These are phyloP conservation scores for Schizaphis graminum DNA, from an alignment of 2,888 invertebrate species.

Conservation along the genomic window DNA sequence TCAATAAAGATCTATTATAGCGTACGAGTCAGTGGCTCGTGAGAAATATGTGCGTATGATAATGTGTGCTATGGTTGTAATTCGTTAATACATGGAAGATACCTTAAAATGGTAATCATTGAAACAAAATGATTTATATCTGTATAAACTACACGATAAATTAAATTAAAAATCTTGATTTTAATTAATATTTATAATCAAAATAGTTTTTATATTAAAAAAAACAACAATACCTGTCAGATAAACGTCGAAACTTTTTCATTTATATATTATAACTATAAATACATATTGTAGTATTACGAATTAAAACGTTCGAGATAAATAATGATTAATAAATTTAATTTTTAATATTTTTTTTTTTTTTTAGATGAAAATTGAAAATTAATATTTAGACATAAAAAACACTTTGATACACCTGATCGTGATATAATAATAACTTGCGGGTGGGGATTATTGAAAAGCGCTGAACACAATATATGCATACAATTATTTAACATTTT, in stretches of 20 bases:
- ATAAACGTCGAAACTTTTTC: not conserved
- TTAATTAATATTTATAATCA: not conserved
- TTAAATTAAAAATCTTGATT: not conserved
- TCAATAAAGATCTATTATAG: not conserved
- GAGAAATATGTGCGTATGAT: not conserved
- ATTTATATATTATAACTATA: not conserved
- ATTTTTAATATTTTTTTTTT: not conserved
- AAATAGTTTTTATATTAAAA: slow-evolving; percentile 1
- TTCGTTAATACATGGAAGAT: not conserved
- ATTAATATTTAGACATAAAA: not conserved
- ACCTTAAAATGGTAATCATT: not conserved
- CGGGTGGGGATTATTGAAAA: not conserved
- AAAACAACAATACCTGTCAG: not conserved
- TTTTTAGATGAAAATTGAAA: not conserved
- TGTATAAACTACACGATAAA: not conserved
- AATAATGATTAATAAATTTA: not conserved
- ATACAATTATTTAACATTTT: not conserved
- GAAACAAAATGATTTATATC: not conserved
- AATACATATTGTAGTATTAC: not conserved
- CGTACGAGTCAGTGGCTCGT: not conserved
- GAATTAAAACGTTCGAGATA: not conserved
- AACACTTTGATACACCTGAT: not conserved
- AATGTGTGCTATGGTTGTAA: not conserved
- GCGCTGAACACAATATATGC: not conserved
- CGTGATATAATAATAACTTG: not conserved